phyloP scores from a whole-genome alignment of 1,140 invertebrate species.

The Eurosta solidaginis region DNA sequence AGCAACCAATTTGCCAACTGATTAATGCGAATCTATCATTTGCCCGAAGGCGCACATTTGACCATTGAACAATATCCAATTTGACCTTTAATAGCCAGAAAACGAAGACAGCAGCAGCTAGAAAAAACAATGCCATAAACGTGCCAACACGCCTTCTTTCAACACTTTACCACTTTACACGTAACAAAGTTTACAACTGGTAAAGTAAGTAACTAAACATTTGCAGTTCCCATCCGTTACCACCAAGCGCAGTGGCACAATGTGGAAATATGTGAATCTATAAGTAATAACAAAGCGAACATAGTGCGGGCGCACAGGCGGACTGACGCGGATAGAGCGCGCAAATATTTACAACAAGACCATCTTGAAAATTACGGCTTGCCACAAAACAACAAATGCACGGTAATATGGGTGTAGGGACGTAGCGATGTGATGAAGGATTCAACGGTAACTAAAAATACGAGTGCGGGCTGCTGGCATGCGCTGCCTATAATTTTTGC shows the following conservation, averaged over 20 bases:
- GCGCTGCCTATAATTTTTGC: background rate
- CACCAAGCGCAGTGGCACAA: background rate
- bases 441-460: background rate
- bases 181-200: constrained; percentile 39
- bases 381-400: background rate
- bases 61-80: constrained; percentile 27
- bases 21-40: constrained; percentile 25
- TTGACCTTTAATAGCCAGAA: constrained; percentile 4
- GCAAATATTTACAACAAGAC: constrained; percentile 53
- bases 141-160: constrained; percentile 48
- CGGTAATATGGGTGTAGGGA: too few relatives aligned
- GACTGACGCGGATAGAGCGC: constrained; percentile 38
- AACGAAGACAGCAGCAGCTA: background rate
- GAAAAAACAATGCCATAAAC: constrained; percentile 10
- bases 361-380: constrained; percentile 19
- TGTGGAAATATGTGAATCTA: background rate
- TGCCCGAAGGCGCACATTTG: constrained; percentile 21
- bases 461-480: background rate
- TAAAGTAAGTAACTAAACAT: background rate
- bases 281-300: background rate
- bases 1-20: constrained; percentile 13
- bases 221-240: background rate
- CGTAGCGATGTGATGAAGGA: too few relatives aligned
- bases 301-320: background rate
- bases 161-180: constrained; percentile 43